Base-by-base conservation (phyloP, 2,888 invertebrate species). In the Callinectes sapidus region DNA sequence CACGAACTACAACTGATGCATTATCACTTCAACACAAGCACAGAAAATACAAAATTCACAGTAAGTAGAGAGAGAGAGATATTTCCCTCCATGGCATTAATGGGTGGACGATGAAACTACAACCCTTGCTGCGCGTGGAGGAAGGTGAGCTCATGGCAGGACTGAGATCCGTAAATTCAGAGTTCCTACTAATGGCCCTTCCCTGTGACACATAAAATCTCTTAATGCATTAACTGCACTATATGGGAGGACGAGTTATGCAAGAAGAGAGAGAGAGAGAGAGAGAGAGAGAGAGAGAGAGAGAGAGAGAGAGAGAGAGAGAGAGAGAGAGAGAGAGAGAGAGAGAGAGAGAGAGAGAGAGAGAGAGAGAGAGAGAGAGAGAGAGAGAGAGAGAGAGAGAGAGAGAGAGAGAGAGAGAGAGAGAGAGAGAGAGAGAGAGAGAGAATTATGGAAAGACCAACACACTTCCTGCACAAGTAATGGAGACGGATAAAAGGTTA, bases 211-310 rank as follows among this genome's bases (percentile, higher is more conserved):
- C 35, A 81, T 35, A 81, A 81, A 81, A 81, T 81, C 81, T 81
- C 35, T 81, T 81, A 81, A 81, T 32, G 35, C 81, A 81, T 81
- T 81, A 32, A 81, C 81, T 81, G 81, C 81, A 81, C 81, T 81
- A 32, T 81, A 81, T 81, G 87, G 54, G 54, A 87, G 10, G 54
- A 39, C 28, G 87, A 48, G 0, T 54, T 32, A 16, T 87, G n/a
- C 87, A 48, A n/a, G 28, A 23, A 28, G 54, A 8, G 81, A 13
- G 32, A 81, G 35, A 81, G 81, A 16, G 81, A 48, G 14, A 42
- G 23, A 54, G 54, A 8, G 23, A 54, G 14, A 48, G 87, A 39
- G 14, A 32, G 87, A 87, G 39, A 87, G 14, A 87, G 28, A 85
- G 39, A 85, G 18, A 85, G 32, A 85, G 85, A 85, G 18, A 85